Conservation (phyloP, 2,113 vertebrate species). For the Corythornis cristatus region DNA sequence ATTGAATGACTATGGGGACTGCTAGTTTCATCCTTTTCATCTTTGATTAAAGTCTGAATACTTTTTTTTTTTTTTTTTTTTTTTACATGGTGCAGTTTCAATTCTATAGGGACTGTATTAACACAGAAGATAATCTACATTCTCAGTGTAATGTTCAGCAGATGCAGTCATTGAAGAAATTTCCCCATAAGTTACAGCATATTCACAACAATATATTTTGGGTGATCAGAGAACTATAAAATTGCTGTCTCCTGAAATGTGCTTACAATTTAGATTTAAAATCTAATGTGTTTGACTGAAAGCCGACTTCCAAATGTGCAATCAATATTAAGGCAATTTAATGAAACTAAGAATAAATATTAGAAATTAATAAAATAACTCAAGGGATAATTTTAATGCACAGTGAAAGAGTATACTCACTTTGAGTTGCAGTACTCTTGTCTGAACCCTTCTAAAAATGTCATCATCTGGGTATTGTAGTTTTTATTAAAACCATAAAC, state of each 20-base stretch:
- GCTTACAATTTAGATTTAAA: background rate
- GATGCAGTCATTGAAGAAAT: background rate
- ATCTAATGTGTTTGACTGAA: background rate
- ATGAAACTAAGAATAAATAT: background rate
- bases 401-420: background rate
- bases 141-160: background rate
- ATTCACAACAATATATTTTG: background rate
- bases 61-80: background rate
- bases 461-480: constrained; percentile 41
- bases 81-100: background rate
- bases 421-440: background rate
- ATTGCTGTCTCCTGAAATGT: background rate
- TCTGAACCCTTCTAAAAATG: constrained; percentile 22
- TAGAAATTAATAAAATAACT: background rate
- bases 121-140: constrained; percentile 11
- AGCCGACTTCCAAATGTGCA: background rate
- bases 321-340: background rate
- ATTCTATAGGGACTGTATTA: background rate
- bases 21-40: constrained; percentile 35
- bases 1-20: background rate
- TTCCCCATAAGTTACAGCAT: background rate
- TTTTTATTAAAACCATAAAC: constrained; percentile 28
- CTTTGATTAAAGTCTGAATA: constrained; percentile 55
- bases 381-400: background rate
- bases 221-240: background rate